Evolutionary conservation across 2,113 vertebrate genomes (phyloP).

Genomic region (Proterorhinus semilunaris): DNA sequence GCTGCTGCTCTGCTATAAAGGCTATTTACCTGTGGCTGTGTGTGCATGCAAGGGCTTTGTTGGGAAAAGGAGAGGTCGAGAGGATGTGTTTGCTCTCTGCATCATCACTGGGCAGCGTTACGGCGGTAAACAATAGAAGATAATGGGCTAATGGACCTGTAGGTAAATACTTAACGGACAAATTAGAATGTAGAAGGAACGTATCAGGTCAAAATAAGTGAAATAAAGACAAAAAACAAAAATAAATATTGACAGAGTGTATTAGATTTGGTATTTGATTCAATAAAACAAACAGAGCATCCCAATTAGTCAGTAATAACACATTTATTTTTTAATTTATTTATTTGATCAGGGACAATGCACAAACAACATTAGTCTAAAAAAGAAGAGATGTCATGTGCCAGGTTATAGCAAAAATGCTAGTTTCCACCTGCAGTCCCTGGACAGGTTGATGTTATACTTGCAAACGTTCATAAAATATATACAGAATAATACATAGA

Average conservation of each 20-base stretch:
- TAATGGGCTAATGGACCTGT: background rate
- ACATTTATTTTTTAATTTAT: no score
- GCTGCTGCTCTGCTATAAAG: slow-evolving; percentile 7
- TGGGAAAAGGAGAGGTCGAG: slow-evolving; percentile 6
- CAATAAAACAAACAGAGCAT: background rate
- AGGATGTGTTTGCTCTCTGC: slow-evolving; percentile 21
- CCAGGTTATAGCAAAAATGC: no score
- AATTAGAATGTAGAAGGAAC: background rate
- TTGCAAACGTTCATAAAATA: no score
- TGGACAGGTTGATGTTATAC: no score
- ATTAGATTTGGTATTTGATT: background rate
- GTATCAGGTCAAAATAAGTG: background rate
- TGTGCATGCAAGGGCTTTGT: slow-evolving; percentile 4
- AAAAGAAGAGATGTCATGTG: no score
- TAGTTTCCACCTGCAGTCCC: no score
- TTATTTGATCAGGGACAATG: no score
- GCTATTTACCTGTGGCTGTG: slow-evolving; percentile 5
- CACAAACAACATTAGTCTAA: no score
- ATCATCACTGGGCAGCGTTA: slow-evolving; percentile 55
- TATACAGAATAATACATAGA: no score
- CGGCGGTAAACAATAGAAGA: slow-evolving; percentile 41
- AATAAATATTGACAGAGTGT: background rate
- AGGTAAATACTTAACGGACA: background rate
- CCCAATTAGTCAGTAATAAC: background rate
- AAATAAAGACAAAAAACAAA: no score